phyloP scores from a whole-genome alignment of 2,113 vertebrate genomes.

The Alectura lathami region DNA sequence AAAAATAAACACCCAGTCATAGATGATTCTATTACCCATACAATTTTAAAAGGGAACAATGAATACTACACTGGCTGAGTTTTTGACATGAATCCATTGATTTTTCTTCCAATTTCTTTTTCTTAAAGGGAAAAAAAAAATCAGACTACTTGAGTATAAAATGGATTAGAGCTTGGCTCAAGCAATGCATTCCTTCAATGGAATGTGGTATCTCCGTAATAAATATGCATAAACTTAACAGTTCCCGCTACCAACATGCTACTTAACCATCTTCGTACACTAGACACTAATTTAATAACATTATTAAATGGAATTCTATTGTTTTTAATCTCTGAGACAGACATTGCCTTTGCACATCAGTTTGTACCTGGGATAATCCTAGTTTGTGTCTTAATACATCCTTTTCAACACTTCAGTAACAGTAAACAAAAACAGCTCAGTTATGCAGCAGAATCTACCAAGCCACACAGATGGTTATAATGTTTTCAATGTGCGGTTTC shows the following conservation, averaged over 20 bases:
- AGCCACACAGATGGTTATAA: constrained; percentile 82
- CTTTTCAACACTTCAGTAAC: constrained; percentile 76
- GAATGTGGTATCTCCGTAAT: constrained; percentile 34
- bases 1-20: not conserved
- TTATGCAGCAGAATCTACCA: constrained; percentile 78
- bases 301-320: constrained; percentile 59
- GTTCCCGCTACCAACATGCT: constrained; percentile 18
- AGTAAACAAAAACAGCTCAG: constrained; percentile 83
- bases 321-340: constrained; percentile 27
- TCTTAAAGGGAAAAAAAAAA: not conserved
- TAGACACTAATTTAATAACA: constrained; percentile 40
- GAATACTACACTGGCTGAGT: not conserved
- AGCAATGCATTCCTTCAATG: constrained; percentile 22
- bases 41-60: not conserved
- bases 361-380: constrained; percentile 70
- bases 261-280: constrained; percentile 3
- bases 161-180: not conserved
- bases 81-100: not conserved
- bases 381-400: constrained; percentile 72
- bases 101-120: not conserved
- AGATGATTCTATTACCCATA: not conserved
- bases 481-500: constrained; percentile 85
- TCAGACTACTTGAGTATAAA: constrained; percentile 19
- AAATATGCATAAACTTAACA: constrained; percentile 33
- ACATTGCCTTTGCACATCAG: constrained; percentile 57